These are phyloP conservation scores for Micronycteris hirsuta DNA, from an alignment of 2,113 vertebrate species.

Conservation along the genomic window DNA sequence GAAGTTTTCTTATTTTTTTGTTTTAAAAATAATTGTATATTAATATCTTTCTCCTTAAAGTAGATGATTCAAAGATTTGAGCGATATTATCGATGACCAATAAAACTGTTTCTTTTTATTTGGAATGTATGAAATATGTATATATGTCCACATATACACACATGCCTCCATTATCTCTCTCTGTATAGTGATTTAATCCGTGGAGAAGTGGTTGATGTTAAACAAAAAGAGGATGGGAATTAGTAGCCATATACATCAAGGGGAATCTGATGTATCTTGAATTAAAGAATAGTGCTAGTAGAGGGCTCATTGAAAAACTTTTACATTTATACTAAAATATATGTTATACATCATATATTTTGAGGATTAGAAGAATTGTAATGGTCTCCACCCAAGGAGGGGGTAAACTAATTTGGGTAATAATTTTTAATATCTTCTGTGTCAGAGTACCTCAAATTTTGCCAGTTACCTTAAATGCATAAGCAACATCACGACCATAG, in stretches of 20 bases:
- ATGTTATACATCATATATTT: slow-evolving; percentile 46
- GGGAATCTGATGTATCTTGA: slow-evolving; percentile 46
- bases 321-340: slow-evolving; percentile 64
- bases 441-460: neutral
- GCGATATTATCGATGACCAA: slow-evolving; percentile 57
- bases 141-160: no score
- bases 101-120: slow-evolving; percentile 40
- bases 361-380: slow-evolving; percentile 55
- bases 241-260: slow-evolving; percentile 40
- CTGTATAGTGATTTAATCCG: slow-evolving; percentile 55
- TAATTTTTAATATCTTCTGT: neutral
- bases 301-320: slow-evolving; percentile 62
- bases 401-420: neutral
- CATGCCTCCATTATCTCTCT: neutral
- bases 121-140: neutral
- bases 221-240: slow-evolving; percentile 49
- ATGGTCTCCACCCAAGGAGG: neutral
- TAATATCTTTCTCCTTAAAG: neutral
- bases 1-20: neutral
- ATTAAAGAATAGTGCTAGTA: slow-evolving; percentile 51
- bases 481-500: neutral
- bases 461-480: neutral
- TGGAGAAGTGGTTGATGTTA: slow-evolving; percentile 59
- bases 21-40: slow-evolving; percentile 11
- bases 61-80: slow-evolving; percentile 35